Conservation (phyloP, 1,140 invertebrate genomes). For the Anthonomus grandis region DNA sequence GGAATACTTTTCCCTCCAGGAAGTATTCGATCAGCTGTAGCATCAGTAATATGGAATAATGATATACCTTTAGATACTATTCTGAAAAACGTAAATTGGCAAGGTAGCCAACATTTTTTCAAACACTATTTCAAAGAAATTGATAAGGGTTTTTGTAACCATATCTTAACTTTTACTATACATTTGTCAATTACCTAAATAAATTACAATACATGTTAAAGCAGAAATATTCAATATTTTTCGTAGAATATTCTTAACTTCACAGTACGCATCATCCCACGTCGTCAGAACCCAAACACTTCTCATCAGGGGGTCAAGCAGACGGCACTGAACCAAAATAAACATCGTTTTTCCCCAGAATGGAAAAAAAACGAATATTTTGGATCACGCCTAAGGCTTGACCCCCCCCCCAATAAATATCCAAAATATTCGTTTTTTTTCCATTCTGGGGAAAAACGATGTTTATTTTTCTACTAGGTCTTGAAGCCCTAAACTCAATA, state of each 20-base stretch:
- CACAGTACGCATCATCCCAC: neutral
- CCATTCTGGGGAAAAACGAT: too few relatives aligned
- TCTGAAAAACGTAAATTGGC: constrained; percentile 35
- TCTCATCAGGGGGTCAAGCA: neutral
- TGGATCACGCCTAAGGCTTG: neutral
- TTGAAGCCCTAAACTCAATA: too few relatives aligned
- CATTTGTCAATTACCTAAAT: too few relatives aligned
- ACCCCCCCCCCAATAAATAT: too few relatives aligned
- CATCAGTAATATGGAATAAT: constrained; percentile 32
- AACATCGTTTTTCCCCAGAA: neutral
- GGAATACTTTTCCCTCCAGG: constrained; percentile 34
- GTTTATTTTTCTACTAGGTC: too few relatives aligned
- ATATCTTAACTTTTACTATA: too few relatives aligned
- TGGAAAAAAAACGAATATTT: too few relatives aligned
- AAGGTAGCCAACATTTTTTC: constrained; percentile 32
- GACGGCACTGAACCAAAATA: neutral
- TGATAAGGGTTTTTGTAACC: too few relatives aligned
- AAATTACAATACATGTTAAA: too few relatives aligned
- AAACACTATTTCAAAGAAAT: constrained; percentile 36
- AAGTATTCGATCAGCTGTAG: constrained; percentile 38
- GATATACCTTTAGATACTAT: constrained; percentile 34
- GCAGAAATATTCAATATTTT: too few relatives aligned
- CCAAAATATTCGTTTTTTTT: too few relatives aligned
- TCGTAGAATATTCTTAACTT: too few relatives aligned
- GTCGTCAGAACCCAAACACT: neutral